A percentile compares a stretch with the other conserved stretches of the same genome.
These are phyloP conservation scores for Melipona quadrifasciata DNA, from an alignment of 1,140 invertebrate species.

Conservation along the genomic window DNA sequence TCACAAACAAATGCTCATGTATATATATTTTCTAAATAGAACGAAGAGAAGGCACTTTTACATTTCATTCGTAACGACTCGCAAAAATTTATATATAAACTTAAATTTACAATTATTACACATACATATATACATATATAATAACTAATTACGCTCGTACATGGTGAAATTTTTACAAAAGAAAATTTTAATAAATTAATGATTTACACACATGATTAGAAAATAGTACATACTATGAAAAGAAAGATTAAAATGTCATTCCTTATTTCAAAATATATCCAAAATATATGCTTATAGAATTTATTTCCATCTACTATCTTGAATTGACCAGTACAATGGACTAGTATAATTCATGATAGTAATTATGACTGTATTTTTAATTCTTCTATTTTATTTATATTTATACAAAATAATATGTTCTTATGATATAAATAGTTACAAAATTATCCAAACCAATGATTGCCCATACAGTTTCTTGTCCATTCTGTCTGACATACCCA, in stretches of 20 bases:
- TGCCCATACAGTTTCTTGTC: conserved; percentile 93
- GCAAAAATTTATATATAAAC: conserved; percentile 7
- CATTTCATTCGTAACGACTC: conserved; percentile 8
- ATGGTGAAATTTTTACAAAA: neutral
- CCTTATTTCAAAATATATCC: neutral
- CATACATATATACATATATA: neutral
- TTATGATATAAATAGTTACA: neutral
- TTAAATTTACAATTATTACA: neutral
- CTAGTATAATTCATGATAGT: neutral
- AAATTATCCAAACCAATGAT: conserved; percentile 92
- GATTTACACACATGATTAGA: conserved; percentile 11
- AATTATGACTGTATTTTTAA: neutral
- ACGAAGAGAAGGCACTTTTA: neutral
- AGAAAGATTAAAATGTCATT: conserved; percentile 1
- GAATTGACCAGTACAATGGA: neutral
- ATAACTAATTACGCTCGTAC: neutral
- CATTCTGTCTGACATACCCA: conserved; percentile 94
- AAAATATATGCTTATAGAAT: neutral
- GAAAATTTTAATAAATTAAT: conserved; percentile 31
- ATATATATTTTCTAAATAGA: neutral
- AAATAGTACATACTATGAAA: neutral
- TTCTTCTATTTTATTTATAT: conserved; percentile 10
- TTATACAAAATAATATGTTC: conserved; percentile 15
- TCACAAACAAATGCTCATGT: neutral
- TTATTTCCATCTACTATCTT: neutral